These are phyloP conservation scores for Thripadectes ignobilis DNA, from an alignment of 2,797 vertebrate genomes.

Conservation along the genomic window DNA sequence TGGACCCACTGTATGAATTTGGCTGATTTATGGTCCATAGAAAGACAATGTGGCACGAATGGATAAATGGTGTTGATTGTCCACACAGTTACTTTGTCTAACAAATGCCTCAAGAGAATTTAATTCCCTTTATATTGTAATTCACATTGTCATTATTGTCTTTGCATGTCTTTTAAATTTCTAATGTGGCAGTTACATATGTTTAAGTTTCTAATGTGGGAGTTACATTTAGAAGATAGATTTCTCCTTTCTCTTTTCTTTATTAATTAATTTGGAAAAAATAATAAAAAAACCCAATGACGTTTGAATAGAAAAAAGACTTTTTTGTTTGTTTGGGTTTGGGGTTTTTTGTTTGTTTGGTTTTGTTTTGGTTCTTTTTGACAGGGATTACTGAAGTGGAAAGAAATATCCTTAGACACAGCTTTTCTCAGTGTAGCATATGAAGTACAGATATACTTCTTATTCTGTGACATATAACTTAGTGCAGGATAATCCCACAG, in stretches of 20 bases:
- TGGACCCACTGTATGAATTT: not conserved
- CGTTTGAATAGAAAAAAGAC: not conserved
- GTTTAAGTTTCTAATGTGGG: conserved; percentile 23
- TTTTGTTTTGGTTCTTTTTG: not conserved
- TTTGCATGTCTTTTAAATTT: conserved; percentile 35
- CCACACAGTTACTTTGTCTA: not conserved
- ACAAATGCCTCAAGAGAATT: conserved; percentile 39
- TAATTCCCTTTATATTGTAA: conserved; percentile 40
- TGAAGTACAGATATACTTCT: not conserved
- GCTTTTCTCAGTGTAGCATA: not conserved
- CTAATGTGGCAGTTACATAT: not conserved
- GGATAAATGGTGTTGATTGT: not conserved
- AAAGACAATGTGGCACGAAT: not conserved
- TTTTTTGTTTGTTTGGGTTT: not conserved
- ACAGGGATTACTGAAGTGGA: not conserved
- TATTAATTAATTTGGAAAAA: conserved; percentile 25
- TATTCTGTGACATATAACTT: not conserved
- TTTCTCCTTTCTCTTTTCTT: conserved; percentile 48
- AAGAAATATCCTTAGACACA: not conserved
- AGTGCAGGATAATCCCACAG: not conserved
- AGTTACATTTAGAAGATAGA: not conserved
- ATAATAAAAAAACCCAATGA: not conserved
- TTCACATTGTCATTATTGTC: conserved; percentile 35
- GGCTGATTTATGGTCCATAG: conserved; percentile 25
- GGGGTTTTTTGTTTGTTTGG: not conserved